A percentile compares a stretch with the other conserved stretches of the same genome.
Evolutionary conservation across 2,888 invertebrate species (phyloP).

Genomic region (Ochropleura leucogaster): DNA sequence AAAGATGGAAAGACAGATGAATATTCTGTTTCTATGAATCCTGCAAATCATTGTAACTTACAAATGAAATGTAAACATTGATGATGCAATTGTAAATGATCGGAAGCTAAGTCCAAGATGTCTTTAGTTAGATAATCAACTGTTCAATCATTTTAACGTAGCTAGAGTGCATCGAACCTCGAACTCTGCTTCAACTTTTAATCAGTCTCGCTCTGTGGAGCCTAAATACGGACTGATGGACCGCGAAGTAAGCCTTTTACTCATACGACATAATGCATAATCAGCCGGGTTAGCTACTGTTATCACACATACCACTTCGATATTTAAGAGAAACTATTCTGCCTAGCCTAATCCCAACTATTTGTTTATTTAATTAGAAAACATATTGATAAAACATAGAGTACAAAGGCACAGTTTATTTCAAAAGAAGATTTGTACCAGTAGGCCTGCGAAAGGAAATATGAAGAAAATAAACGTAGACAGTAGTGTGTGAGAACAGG

Average conservation of each 20-base stretch:
- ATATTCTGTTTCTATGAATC: conserved; percentile 14
- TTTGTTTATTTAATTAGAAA: too few relatives aligned
- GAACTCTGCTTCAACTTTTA: conserved; percentile 35
- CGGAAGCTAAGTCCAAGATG: conserved; percentile 43
- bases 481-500: too few relatives aligned
- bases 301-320: neutral
- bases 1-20: neutral
- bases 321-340: neutral
- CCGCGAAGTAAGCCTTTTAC: conserved; percentile 8
- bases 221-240: neutral
- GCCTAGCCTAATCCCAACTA: too few relatives aligned
- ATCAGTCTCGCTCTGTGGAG: conserved; percentile 38
- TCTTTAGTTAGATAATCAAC: conserved; percentile 53
- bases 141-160: conserved; percentile 39
- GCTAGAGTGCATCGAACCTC: conserved; percentile 57
- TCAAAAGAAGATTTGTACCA: too few relatives aligned
- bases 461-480: too few relatives aligned
- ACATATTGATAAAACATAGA: too few relatives aligned
- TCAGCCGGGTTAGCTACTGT: neutral
- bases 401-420: too few relatives aligned
- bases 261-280: conserved; percentile 4
- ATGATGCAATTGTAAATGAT: conserved; percentile 44
- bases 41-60: conserved; percentile 24
- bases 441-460: too few relatives aligned
- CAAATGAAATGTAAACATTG: conserved; percentile 45